Conservation (phyloP, 2,113 vertebrate species). For the Pseudorectes ferrugineus region DNA sequence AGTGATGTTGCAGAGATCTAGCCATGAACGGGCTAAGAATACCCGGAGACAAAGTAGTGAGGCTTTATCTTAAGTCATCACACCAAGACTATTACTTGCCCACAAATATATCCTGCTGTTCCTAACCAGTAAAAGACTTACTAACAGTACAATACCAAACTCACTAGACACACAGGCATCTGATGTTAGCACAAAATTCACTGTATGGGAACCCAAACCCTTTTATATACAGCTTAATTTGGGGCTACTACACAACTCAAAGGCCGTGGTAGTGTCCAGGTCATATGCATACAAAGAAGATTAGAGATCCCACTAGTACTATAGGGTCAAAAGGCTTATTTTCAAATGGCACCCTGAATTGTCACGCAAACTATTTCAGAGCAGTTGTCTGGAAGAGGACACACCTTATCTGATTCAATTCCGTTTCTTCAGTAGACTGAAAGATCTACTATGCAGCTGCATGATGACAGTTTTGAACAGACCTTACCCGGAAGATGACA, state of each 20-base stretch:
- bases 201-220: background rate
- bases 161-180: background rate
- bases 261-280: background rate
- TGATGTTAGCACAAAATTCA: background rate
- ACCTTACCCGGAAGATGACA: background rate
- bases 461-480: background rate
- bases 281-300: background rate
- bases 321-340: background rate
- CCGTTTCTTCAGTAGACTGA: background rate
- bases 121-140: background rate
- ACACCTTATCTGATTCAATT: background rate
- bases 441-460: background rate
- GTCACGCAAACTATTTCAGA: background rate
- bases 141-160: background rate
- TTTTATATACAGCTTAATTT: background rate
- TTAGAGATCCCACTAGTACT: background rate
- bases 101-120: background rate
- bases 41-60: background rate
- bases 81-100: background rate
- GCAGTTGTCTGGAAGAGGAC: background rate
- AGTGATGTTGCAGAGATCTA: background rate
- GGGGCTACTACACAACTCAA: background rate
- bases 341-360: background rate
- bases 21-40: background rate
- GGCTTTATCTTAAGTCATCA: background rate